Conservation (phyloP, 2,797 vertebrate genomes). For the Chromobotia macracanthus region DNA sequence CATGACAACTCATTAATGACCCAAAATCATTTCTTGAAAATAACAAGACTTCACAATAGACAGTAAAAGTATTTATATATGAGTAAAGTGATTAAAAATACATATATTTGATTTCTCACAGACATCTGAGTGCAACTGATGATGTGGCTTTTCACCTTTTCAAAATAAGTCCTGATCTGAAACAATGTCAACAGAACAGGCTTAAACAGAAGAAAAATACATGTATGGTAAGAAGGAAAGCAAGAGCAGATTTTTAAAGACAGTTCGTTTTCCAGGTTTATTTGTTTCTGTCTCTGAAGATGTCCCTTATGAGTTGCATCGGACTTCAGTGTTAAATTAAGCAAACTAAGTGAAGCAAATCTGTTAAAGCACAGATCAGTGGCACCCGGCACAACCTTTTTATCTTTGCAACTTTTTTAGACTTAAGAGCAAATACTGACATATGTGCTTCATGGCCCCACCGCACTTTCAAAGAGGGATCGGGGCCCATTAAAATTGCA, state of each 20-base stretch:
- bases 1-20: conserved; percentile 60
- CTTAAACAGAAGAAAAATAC: not conserved
- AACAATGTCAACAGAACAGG: not conserved
- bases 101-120: conserved; percentile 11
- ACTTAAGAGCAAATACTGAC: conserved; percentile 80
- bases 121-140: not conserved
- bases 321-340: conserved; percentile 54
- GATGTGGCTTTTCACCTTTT: conserved; percentile 21
- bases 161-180: not conserved
- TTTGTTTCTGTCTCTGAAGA: conserved; percentile 30
- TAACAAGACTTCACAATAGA: conserved; percentile 42
- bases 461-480: conserved; percentile 73
- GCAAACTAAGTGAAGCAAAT: conserved; percentile 73
- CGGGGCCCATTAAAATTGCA: conserved; percentile 77
- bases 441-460: conserved; percentile 79
- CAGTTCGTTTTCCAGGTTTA: conserved; percentile 37
- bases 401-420: conserved; percentile 67
- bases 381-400: conserved; percentile 75
- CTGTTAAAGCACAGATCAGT: conserved; percentile 79
- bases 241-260: conserved; percentile 30
- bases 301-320: conserved; percentile 45
- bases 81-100: conserved; percentile 40
- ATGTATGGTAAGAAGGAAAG: conserved; percentile 1
- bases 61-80: conserved; percentile 3
- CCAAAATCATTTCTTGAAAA: conserved; percentile 37